phyloP scores from a whole-genome alignment of 1,140 invertebrate genomes.

The Musca vetustissima region DNA sequence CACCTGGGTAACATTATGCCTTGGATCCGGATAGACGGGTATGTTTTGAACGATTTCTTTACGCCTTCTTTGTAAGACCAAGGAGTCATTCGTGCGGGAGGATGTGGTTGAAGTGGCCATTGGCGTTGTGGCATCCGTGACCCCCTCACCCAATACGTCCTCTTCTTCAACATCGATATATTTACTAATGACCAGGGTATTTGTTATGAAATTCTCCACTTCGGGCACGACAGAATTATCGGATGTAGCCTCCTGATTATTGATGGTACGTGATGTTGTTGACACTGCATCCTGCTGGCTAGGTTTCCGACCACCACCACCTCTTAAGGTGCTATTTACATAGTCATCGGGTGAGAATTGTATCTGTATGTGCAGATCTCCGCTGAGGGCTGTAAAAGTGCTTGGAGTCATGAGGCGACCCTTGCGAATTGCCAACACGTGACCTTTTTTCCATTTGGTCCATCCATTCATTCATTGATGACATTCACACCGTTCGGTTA shows the following conservation, averaged over 20 bases:
- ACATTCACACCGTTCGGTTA: background rate
- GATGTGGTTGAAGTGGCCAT: background rate
- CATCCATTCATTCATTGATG: too few relatives aligned
- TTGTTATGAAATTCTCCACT: constrained; percentile 49
- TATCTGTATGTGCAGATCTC: constrained; percentile 63
- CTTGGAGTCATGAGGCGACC: constrained; percentile 57
- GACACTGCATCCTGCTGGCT: background rate
- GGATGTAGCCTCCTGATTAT: constrained; percentile 16
- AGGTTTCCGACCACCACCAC: too few relatives aligned
- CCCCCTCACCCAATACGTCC: constrained; percentile 4
- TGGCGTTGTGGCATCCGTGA: background rate
- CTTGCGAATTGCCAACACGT: constrained; percentile 53
- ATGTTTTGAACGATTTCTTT: constrained; percentile 53
- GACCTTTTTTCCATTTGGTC: constrained; percentile 45
- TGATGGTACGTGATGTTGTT: constrained; percentile 26
- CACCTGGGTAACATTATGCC: constrained; percentile 51
- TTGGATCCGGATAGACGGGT: constrained; percentile 47
- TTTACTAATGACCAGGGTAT: constrained; percentile 56
- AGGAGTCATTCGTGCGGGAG: constrained; percentile 7
- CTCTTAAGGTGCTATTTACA: background rate
- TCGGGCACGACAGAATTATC: background rate
- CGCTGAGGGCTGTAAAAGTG: constrained; percentile 64
- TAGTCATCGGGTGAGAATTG: constrained; percentile 35
- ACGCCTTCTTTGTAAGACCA: constrained; percentile 43
- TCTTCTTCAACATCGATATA: constrained; percentile 53